Base-by-base conservation (phyloP, 2,888 invertebrate genomes). In the Coenonympha glycerion region DNA sequence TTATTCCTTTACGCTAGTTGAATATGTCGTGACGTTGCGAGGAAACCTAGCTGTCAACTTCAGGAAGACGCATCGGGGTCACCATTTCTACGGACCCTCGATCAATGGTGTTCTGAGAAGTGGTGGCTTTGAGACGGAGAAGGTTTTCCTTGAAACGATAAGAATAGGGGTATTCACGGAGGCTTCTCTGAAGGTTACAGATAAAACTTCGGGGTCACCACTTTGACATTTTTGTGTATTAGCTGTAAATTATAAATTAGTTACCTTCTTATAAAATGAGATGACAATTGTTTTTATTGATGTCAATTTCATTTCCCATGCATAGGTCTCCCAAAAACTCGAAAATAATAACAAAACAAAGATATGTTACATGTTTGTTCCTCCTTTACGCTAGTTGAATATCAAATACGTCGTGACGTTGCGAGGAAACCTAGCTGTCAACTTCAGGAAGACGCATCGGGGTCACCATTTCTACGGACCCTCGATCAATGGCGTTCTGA, bases 381-480 rank as follows among this genome's bases (percentile, higher is more conserved):
- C n/a, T n/a, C n/a, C n/a, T n/a, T n/a, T n/a, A n/a, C n/a, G n/a
- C n/a, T n/a, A n/a, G n/a, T n/a, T n/a, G n/a, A n/a, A n/a, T n/a
- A n/a, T n/a, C n/a, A n/a, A n/a, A n/a, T n/a, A n/a, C n/a, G n/a
- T n/a, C n/a, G n/a, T n/a, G n/a, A n/a, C n/a, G n/a, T n/a, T n/a
- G n/a, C n/a, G n/a, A n/a, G n/a, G n/a, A 0, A 73, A 78, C 53
- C 56, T 82, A 1, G 84, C 79, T 0, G 74, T 79, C 0, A 81
- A 85, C 52, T 82, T 67, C 31, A 75, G 62, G 42, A 72, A 59
- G n/a, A 30, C 54, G 0, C 56, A 66, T 18, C 69, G 69, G 0
- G 73, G 72, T 0, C 84, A 84, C 31, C 77, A 82, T 59, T 83
- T 84, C 44, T 79, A 71, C 66, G 79, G 76, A 0, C 81, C 79